Evolutionary conservation across 2,888 invertebrate genomes (phyloP).

Genomic region (Stenichneumon culpator): DNA sequence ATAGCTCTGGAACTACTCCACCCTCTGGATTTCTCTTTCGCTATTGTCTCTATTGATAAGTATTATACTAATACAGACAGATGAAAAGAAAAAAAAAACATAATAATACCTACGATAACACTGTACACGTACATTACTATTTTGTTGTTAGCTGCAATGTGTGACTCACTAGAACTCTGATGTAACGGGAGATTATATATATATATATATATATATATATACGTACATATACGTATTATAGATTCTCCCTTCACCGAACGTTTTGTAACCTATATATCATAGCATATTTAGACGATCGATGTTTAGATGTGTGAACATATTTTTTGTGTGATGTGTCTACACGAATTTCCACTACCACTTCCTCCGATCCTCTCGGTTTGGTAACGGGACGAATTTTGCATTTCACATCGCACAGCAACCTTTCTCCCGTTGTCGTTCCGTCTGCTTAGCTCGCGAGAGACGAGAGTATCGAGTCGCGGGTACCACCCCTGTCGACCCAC

Average conservation of each 20-base stretch:
- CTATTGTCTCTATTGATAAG: conserved; percentile 45
- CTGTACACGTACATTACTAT: conserved; percentile 62
- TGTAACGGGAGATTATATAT: conserved; percentile 61
- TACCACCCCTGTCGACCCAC: conserved; percentile 35
- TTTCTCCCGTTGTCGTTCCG: conserved; percentile 37
- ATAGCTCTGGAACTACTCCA: conserved; percentile 50
- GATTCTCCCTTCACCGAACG: conserved; percentile 26
- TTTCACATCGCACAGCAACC: conserved; percentile 37
- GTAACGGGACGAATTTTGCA: conserved; percentile 45
- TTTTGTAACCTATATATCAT: conserved; percentile 55
- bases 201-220: conserved; percentile 54
- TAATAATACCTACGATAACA: conserved; percentile 51
- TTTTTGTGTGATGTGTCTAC: conserved; percentile 71
- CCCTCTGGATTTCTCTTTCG: conserved; percentile 39
- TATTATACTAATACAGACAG: conserved; percentile 18
- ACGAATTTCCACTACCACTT: conserved; percentile 59
- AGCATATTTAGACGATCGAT: conserved; percentile 78
- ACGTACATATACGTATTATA: conserved; percentile 50
- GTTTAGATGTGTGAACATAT: conserved; percentile 78
- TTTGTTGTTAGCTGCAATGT: conserved; percentile 68
- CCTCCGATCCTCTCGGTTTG: conserved; percentile 51
- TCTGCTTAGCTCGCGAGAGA: conserved; percentile 53
- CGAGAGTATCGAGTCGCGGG: conserved; percentile 46
- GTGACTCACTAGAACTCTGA: conserved; percentile 63
- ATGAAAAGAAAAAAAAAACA: conserved; percentile 18